Percentiles rank a stretch among this genome's conserved stretches.
These are phyloP conservation scores for Pseudomyrmex cubaensis DNA, from an alignment of 1,140 invertebrate genomes.

Conservation along the genomic window DNA sequence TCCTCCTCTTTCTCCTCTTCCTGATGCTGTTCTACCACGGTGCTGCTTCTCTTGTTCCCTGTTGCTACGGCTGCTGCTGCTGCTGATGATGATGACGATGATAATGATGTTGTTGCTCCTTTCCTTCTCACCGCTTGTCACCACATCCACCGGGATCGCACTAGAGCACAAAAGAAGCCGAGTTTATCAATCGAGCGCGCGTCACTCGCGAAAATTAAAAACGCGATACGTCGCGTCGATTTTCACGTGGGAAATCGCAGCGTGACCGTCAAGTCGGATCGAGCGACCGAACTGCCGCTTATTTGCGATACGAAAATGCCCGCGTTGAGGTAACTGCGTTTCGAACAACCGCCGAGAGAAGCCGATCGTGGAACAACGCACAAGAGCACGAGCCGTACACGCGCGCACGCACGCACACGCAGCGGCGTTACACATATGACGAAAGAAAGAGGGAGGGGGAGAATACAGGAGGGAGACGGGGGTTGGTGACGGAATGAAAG, in stretches of 20 bases:
- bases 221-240: not conserved
- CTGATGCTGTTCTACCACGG: slow-evolving; percentile 12
- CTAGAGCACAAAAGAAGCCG: slow-evolving; percentile 58
- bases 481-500: slow-evolving; percentile 1
- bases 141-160: slow-evolving; percentile 67
- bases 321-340: slow-evolving; percentile 52
- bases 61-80: not conserved
- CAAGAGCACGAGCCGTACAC: not conserved
- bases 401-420: not conserved
- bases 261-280: not conserved
- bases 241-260: not conserved
- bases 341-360: slow-evolving; percentile 38
- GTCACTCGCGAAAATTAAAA: not conserved
- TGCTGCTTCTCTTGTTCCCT: slow-evolving; percentile 18
- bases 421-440: not conserved
- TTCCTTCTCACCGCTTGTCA: slow-evolving; percentile 66
- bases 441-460: slow-evolving; percentile 27
- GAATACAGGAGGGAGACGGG: not conserved
- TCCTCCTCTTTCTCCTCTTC: slow-evolving; percentile 29
- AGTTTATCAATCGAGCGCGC: slow-evolving; percentile 17
- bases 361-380: slow-evolving; percentile 34
- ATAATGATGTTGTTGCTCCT: no score
- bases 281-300: not conserved
- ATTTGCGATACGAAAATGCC: slow-evolving; percentile 45
- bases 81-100: no score